These are phyloP conservation scores for Elaphurus davidianus DNA, from an alignment of 2,113 vertebrate genomes.

Conservation along the genomic window DNA sequence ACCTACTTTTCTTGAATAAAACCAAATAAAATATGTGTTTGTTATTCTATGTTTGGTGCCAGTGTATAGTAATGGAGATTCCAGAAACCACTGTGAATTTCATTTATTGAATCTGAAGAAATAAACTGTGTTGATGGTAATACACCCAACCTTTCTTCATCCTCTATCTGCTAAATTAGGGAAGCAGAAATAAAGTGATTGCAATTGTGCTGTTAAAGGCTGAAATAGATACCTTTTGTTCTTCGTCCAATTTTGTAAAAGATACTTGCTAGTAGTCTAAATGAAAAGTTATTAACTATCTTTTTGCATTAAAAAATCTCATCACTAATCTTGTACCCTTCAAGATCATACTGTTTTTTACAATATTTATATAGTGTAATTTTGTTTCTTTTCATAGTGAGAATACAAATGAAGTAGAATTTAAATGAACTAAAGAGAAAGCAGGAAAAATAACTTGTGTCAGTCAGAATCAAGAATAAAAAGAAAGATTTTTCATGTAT, in stretches of 20 bases:
- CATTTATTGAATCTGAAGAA: constrained; percentile 55
- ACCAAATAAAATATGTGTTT: background rate
- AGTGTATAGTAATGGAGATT: constrained; percentile 43
- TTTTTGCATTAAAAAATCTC: background rate
- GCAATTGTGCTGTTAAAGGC: background rate
- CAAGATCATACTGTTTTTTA: background rate
- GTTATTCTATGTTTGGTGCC: background rate
- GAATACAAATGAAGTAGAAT: background rate
- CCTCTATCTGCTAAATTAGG: background rate
- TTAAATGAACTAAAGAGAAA: background rate
- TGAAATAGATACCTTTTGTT: background rate
- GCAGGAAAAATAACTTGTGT: background rate
- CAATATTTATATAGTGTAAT: background rate
- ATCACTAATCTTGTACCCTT: background rate
- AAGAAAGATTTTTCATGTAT: background rate
- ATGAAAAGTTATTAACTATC: background rate
- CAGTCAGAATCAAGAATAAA: background rate
- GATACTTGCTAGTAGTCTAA: background rate
- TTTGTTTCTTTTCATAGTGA: background rate
- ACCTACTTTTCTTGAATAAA: constrained; percentile 37
- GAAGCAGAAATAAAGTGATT: constrained; percentile 42
- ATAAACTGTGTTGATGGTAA: background rate
- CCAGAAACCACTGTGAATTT: constrained; percentile 58
- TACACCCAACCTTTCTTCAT: background rate
- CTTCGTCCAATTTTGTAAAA: background rate